Evolutionary conservation across 2,113 vertebrate genomes (phyloP).

Genomic region (Argyrosomus japonicus): DNA sequence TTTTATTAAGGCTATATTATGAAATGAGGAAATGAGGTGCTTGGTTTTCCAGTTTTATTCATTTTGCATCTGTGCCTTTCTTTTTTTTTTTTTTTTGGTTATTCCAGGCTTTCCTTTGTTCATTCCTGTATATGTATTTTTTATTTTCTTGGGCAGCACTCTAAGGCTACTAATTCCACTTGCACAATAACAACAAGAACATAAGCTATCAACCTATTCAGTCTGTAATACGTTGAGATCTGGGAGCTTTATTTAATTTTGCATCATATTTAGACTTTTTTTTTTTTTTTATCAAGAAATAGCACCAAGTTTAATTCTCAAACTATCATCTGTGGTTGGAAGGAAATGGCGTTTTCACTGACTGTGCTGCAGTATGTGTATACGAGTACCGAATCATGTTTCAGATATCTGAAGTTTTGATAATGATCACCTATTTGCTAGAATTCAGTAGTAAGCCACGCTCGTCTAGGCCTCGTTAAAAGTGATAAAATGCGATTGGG

Average conservation of each 20-base stretch:
- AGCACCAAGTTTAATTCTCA: slow-evolving; percentile 17
- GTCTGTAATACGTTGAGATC: slow-evolving; percentile 43
- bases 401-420: slow-evolving; percentile 31
- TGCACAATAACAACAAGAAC: slow-evolving; percentile 68
- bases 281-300: slow-evolving; percentile 4
- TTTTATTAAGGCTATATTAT: slow-evolving; percentile 12
- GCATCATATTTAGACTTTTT: slow-evolving; percentile 24
- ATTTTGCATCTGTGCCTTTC: slow-evolving; percentile 71
- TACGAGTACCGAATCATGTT: slow-evolving; percentile 27
- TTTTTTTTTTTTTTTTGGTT: slow-evolving; percentile 15
- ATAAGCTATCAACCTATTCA: slow-evolving; percentile 71
- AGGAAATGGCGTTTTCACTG: slow-evolving; percentile 16
- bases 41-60: slow-evolving; percentile 28
- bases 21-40: slow-evolving; percentile 2
- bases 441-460: not conserved
- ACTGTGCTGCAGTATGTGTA: slow-evolving; percentile 8
- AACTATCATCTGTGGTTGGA: slow-evolving; percentile 19
- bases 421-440: not conserved
- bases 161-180: slow-evolving; percentile 60
- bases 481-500: slow-evolving; percentile 23
- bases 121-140: slow-evolving; percentile 43
- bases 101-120: slow-evolving; percentile 44
- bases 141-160: slow-evolving; percentile 4
- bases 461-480: slow-evolving; percentile 31
- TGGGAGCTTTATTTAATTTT: slow-evolving; percentile 59